Evolutionary conservation across 2,797 vertebrate genomes (phyloP).

Genomic region (Monodelphis domestica): DNA sequence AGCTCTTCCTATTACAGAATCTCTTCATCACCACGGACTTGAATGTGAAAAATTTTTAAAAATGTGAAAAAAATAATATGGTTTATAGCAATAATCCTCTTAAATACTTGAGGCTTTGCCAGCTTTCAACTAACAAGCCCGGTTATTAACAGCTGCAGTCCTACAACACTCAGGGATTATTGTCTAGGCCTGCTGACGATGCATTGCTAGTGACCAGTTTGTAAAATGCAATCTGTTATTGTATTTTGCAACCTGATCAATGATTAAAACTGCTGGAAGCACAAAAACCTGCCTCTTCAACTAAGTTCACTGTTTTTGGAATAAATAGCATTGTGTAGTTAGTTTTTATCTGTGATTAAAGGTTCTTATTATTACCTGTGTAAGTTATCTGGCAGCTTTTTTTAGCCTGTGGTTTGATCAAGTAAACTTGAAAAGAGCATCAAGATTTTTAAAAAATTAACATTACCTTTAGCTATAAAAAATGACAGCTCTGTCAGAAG

Average conservation of each 20-base stretch:
- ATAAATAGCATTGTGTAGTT: slow-evolving; percentile 74
- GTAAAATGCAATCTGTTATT: slow-evolving; percentile 83
- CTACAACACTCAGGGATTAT: slow-evolving; percentile 82
- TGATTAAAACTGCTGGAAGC: slow-evolving; percentile 82
- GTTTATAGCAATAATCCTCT: slow-evolving; percentile 86
- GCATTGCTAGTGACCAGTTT: slow-evolving; percentile 84
- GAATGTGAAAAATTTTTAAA: slow-evolving; percentile 78
- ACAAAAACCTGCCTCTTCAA: slow-evolving; percentile 70
- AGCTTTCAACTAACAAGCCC: slow-evolving; percentile 86
- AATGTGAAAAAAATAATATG: slow-evolving; percentile 76
- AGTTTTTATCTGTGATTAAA: slow-evolving; percentile 85
- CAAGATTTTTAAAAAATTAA: slow-evolving; percentile 75
- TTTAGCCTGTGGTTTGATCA: slow-evolving; percentile 84
- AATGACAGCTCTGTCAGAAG: slow-evolving; percentile 83
- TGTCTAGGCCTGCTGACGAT: slow-evolving; percentile 83
- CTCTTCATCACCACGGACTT: slow-evolving; percentile 77
- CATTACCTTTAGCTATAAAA: slow-evolving; percentile 83
- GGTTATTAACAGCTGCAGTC: slow-evolving; percentile 82
- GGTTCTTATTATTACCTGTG: slow-evolving; percentile 83
- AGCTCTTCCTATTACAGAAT: slow-evolving; percentile 77
- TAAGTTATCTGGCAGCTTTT: slow-evolving; percentile 84
- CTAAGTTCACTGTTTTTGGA: slow-evolving; percentile 61
- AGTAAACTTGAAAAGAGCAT: slow-evolving; percentile 86
- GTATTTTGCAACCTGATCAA: slow-evolving; percentile 82
- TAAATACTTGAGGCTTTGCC: slow-evolving; percentile 84